phyloP scores from a whole-genome alignment of 2,113 vertebrate species.

The Ellobius talpinus region DNA sequence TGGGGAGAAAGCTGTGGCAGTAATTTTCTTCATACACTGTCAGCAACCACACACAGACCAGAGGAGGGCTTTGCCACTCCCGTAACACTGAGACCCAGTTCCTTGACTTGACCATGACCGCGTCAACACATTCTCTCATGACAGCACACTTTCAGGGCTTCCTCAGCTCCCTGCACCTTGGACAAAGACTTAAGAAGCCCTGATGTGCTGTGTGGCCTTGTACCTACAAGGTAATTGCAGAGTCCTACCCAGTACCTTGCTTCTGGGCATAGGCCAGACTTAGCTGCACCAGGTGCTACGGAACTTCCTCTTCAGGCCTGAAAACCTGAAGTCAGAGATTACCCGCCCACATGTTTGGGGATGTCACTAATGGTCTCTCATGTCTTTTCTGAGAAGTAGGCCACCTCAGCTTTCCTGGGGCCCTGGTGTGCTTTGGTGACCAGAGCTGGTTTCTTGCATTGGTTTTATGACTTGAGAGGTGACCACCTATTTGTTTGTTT shows the following conservation, averaged over 20 bases:
- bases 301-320: background rate
- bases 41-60: background rate
- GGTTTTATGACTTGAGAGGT: background rate
- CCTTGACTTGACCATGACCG: background rate
- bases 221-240: background rate
- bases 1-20: background rate
- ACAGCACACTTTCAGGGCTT: background rate
- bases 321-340: background rate
- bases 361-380: background rate
- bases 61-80: background rate
- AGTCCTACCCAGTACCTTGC: background rate
- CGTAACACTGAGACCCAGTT: background rate
- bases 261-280: background rate
- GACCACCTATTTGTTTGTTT: too few species aligned
- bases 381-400: background rate
- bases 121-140: background rate
- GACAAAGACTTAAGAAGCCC: background rate
- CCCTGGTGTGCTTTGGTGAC: accelerated
- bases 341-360: too few species aligned
- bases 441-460: background rate
- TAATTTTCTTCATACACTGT: background rate
- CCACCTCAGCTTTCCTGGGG: background rate
- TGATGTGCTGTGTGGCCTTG: background rate
- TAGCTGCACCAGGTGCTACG: background rate
- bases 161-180: background rate